Evolutionary conservation across 1,140 invertebrate species (phyloP), one percentile per base, ranked within the genome.

Genomic region (Rhyacophila brunnea): DNA sequence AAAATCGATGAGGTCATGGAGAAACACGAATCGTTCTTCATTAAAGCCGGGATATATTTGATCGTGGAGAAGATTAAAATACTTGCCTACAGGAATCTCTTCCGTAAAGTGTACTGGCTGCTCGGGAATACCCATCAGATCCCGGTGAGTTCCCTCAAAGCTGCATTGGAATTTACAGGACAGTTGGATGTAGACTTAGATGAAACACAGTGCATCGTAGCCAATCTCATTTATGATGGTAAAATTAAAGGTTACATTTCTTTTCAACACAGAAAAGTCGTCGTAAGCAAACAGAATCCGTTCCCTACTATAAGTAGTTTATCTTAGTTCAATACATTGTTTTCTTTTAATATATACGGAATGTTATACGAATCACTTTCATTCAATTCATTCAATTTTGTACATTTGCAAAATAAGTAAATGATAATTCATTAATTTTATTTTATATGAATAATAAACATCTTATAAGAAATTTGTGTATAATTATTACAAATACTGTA

Each of bases 161-260:
- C 82, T 19, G 92, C 93, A 10, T 78, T 99, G 9, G 83, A 89
- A 68, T 88, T 87, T 70, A 85, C 88, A 64, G 88, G 89, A 18
- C 86, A 93, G 50, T 86, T 87, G 23, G 91, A 95, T 70, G 87
- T 96, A 10, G 91, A 95, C 72, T 80, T 91, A 60, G 95, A 97
- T 75, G 95, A 98, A 76, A 93, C 93, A 0, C 89, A 96, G 68
- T 99, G 96, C 78, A 93, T 99, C 70, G 84, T 99, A 9, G 93
- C 95, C 0, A 98, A 98, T 81, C 82, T 99, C 18, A 99, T 99
- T 69, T 93, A 87, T 72, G 94, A 97, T 72, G 93, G 91, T 1
- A 92, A 92, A 79, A 91, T 95, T 58, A 93, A 98, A 74, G 96
- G 97, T 0, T 99, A 99, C 72, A 97, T 99, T 70, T 98, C 95